Evolutionary conservation across 2,113 vertebrate species (phyloP), one percentile per base, ranked within the genome.

Genomic region (Sebastes fasciatus): DNA sequence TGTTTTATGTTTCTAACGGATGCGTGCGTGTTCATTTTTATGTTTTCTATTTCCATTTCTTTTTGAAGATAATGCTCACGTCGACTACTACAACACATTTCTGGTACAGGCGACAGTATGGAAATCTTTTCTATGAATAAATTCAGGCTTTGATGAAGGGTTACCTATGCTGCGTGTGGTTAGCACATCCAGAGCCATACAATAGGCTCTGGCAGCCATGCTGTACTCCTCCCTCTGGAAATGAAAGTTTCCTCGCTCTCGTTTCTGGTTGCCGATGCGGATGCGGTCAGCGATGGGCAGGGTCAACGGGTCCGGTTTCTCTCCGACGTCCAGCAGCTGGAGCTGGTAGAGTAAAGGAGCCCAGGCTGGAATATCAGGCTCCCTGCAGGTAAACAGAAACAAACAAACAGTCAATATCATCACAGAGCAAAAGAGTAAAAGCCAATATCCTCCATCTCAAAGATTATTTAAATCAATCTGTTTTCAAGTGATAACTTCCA

Each of bases 241-340:
- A 91, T 96, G 94, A 89, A 95, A 96, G 92, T 97, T 97, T 46
- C 96, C 96, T 43, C 95, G 93, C 80, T 97, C 96, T 82, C 96
- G 91, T 74, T 96, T 96, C 87, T 96, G 95, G 79, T 95, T 95
- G 83, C 94, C 96, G 34, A 96, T 94, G 75, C 94, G 87, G 72
- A 97, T 94, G 71, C 95, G 94, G 83, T 95, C 95, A 0, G 95
- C 77, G 19, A 95, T 82, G 7, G 93, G 88, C 83, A 97, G 86
- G 23, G 68, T 88, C 43, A 90, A 84, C 1, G 83, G 87, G 43
- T 96, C 94, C 3, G 93, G 94, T 83, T 92, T 93, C 61, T 96
- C 94, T 87, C 92, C 92, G 79, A 96, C 90, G 77, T 95, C 89
- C 63, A 96, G 91, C 79, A 97, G 93, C 82, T 96, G 96, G 82